These are phyloP conservation scores for Amniataba percoides DNA, from an alignment of 2,797 vertebrate genomes.

Conservation along the genomic window DNA sequence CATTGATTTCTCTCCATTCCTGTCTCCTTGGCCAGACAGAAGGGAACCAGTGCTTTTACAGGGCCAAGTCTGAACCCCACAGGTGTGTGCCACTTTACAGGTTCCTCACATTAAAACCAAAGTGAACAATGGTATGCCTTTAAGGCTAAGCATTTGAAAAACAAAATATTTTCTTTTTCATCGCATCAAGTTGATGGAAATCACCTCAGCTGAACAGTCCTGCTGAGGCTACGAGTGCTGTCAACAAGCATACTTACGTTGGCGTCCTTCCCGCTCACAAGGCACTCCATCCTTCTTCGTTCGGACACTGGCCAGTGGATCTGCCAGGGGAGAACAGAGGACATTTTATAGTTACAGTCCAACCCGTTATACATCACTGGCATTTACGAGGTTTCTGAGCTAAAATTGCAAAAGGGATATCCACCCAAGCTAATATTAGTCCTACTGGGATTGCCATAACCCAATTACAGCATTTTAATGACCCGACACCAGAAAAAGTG, in stretches of 20 bases:
- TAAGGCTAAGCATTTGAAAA: neutral
- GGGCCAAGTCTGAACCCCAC: slow-evolving; percentile 42
- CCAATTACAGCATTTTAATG: slow-evolving; percentile 68
- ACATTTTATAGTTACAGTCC: slow-evolving; percentile 66
- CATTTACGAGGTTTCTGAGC: slow-evolving; percentile 63
- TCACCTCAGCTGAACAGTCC: slow-evolving; percentile 38
- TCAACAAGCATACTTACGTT: slow-evolving; percentile 88
- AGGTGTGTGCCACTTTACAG: slow-evolving; percentile 51
- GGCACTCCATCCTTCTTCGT: slow-evolving; percentile 94
- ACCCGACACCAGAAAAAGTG: slow-evolving; percentile 42
- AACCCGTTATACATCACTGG: slow-evolving; percentile 64
- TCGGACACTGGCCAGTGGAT: slow-evolving; percentile 97
- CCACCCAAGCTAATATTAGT: slow-evolving; percentile 66
- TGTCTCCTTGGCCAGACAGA: slow-evolving; percentile 62
- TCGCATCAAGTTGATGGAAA: slow-evolving; percentile 36
- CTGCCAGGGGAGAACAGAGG: slow-evolving; percentile 75
- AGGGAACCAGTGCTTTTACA: slow-evolving; percentile 61
- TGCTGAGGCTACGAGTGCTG: slow-evolving; percentile 24
- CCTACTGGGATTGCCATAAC: slow-evolving; percentile 64
- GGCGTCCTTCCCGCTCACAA: slow-evolving; percentile 95
- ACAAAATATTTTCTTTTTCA: slow-evolving; percentile 17
- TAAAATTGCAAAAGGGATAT: slow-evolving; percentile 61
- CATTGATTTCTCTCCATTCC: slow-evolving; percentile 34
- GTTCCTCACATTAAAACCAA: slow-evolving; percentile 37
- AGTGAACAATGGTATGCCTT: slow-evolving; percentile 16